A percentile compares a stretch with the other conserved stretches of the same genome.
Evolutionary conservation across 2,113 vertebrate species (phyloP).

Genomic region (Rhizomys pruinosus): DNA sequence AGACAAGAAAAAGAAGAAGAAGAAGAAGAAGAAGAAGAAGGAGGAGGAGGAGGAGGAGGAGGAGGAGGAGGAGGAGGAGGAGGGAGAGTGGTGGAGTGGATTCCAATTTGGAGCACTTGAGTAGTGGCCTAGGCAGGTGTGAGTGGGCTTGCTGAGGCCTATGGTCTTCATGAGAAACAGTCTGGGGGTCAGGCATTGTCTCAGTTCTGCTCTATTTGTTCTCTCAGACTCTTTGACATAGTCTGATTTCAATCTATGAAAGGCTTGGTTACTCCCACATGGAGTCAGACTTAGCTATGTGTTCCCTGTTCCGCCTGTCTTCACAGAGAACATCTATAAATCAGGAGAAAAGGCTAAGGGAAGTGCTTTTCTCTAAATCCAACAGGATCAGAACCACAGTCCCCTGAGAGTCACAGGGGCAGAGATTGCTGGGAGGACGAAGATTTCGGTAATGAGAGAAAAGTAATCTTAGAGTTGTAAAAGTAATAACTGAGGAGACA

Average conservation of each 20-base stretch:
- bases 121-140: background rate
- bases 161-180: background rate
- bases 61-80: no score
- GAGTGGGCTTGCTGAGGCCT: background rate
- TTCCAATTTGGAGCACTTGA: background rate
- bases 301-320: background rate
- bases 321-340: background rate
- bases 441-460: background rate
- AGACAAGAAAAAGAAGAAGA: no score
- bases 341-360: background rate
- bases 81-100: background rate
- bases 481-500: background rate
- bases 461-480: background rate
- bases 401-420: background rate
- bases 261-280: background rate
- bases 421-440: background rate
- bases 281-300: background rate
- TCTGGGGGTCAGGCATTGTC: background rate
- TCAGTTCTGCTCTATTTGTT: background rate
- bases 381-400: background rate
- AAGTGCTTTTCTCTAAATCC: background rate
- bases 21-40: no score
- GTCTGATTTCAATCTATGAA: background rate
- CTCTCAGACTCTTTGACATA: background rate
- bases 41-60: no score